Percentiles rank a stretch among this genome's conserved stretches.
These are phyloP conservation scores for Miniopterus natalensis DNA, from an alignment of 2,113 vertebrate species.

Conservation along the genomic window DNA sequence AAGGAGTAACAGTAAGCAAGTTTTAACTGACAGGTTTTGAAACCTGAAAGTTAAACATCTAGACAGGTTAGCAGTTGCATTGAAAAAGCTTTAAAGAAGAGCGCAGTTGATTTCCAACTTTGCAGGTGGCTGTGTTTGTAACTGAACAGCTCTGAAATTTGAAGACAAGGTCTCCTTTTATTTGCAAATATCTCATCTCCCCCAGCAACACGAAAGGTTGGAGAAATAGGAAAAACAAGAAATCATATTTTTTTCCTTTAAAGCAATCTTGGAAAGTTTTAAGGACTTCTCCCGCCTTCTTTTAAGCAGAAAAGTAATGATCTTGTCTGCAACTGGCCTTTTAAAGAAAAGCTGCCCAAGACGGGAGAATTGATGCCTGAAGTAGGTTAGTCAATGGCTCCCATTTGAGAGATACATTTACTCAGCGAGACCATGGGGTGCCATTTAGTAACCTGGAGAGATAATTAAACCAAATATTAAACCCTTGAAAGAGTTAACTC, in stretches of 20 bases:
- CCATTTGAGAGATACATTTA: slow-evolving; percentile 42
- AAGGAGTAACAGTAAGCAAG: slow-evolving; percentile 72
- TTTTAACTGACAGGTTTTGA: slow-evolving; percentile 83
- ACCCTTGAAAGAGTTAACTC: slow-evolving; percentile 56
- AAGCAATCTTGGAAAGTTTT: slow-evolving; percentile 50
- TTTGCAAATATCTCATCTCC: slow-evolving; percentile 66
- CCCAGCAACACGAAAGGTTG: neutral
- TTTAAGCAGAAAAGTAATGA: slow-evolving; percentile 43
- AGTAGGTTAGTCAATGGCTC: slow-evolving; percentile 35
- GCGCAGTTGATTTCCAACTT: slow-evolving; percentile 73
- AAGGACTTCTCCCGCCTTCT: neutral
- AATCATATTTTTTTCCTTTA: slow-evolving; percentile 49
- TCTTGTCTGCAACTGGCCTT: slow-evolving; percentile 32
- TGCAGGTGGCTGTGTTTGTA: slow-evolving; percentile 61
- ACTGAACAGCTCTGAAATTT: slow-evolving; percentile 57
- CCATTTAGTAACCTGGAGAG: neutral
- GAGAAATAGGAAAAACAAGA: slow-evolving; percentile 54
- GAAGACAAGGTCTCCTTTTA: slow-evolving; percentile 58
- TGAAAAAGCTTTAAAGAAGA: slow-evolving; percentile 72
- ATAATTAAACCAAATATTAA: slow-evolving; percentile 57
- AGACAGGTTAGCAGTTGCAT: slow-evolving; percentile 78
- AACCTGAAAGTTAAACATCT: slow-evolving; percentile 79
- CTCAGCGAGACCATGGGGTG: neutral
- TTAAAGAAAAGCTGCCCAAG: neutral
- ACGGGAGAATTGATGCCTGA: neutral